phyloP scores from a whole-genome alignment of 92 coral and sea anemone species.

The Parazoanthus darwini region DNA sequence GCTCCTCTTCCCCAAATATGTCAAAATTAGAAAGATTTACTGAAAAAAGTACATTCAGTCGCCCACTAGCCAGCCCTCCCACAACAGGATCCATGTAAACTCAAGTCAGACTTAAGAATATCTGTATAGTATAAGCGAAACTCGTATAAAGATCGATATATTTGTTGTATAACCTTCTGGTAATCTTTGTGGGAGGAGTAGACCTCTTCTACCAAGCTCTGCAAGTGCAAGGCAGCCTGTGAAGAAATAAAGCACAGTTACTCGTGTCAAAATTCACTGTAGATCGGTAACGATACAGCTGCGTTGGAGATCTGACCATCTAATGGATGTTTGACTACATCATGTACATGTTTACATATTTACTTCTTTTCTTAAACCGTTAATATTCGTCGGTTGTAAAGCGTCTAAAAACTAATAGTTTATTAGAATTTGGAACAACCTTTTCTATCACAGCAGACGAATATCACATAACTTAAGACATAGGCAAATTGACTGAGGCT shows the following conservation, averaged over 20 bases:
- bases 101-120: not conserved
- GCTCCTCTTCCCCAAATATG: no score
- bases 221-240: slow-evolving; percentile 94
- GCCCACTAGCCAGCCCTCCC: no score
- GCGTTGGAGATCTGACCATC: no score
- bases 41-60: no score
- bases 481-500: not conserved
- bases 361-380: not conserved
- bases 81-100: no score
- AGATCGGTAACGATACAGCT: not conserved
- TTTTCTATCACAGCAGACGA: no score
- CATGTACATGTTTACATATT: not conserved
- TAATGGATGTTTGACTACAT: not conserved
- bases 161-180: slow-evolving; percentile 75
- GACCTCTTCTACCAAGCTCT: slow-evolving; percentile 96
- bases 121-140: not conserved
- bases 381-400: no score
- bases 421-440: no score
- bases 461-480: not conserved
- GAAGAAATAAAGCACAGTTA: not conserved
- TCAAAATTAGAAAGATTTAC: no score
- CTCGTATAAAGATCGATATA: not conserved
- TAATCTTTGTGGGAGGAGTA: slow-evolving; percentile 87
- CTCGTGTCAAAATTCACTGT: not conserved
- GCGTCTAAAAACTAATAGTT: no score